A percentile compares a stretch with the other conserved stretches of the same genome.
phyloP scores from a whole-genome alignment of 2,113 vertebrate species.

The Corvus hawaiiensis region DNA sequence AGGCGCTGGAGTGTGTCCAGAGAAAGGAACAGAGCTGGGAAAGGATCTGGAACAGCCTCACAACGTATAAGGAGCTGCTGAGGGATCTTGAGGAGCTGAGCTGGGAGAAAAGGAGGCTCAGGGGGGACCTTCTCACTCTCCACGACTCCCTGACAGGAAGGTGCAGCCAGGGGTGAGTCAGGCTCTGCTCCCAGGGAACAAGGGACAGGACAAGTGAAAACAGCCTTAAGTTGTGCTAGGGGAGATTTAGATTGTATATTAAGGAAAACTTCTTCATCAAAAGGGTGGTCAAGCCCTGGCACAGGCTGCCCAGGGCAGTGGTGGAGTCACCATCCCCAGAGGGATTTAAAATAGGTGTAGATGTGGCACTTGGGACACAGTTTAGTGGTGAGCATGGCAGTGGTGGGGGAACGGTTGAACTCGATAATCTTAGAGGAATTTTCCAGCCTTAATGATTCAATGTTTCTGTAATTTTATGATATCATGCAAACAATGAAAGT shows the following conservation, averaged over 20 bases:
- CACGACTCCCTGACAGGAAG: not conserved
- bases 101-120: not conserved
- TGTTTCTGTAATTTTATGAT: not conserved
- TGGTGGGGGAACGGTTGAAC: not conserved
- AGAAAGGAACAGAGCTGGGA: not conserved
- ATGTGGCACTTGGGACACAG: not conserved
- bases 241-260: not conserved
- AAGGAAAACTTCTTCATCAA: not conserved
- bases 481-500: not conserved
- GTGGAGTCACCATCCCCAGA: not conserved
- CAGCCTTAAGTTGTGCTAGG: not conserved
- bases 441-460: not conserved
- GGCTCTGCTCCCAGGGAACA: not conserved
- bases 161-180: accelerated
- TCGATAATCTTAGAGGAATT: accelerated
- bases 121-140: accelerated
- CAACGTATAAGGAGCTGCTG: accelerated
- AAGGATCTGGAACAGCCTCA: not conserved
- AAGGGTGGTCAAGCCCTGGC: not conserved
- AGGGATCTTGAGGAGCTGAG: accelerated
- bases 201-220: not conserved
- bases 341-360: not conserved
- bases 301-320: not conserved
- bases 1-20: not conserved
- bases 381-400: not conserved